phyloP scores from a whole-genome alignment of 2,113 vertebrate genomes.

The Syngnathus scovelli region DNA sequence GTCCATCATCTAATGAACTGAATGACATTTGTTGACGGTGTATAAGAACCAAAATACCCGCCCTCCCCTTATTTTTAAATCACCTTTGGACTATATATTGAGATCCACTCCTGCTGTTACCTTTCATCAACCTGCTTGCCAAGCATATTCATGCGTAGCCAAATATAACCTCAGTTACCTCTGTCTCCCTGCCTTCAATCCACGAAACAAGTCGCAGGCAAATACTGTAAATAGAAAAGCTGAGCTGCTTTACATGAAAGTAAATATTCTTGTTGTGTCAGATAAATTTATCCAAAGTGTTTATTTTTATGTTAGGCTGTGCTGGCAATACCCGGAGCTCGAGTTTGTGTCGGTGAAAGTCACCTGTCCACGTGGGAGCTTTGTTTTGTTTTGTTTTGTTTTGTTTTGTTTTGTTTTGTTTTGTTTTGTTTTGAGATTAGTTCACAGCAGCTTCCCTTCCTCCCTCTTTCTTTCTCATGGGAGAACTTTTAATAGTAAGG shows the following conservation, averaged over 20 bases:
- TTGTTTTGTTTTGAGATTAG: slow-evolving; percentile 49
- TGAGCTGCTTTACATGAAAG: slow-evolving; percentile 33
- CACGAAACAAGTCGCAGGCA: slow-evolving; percentile 10
- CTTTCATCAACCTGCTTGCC: slow-evolving; percentile 64
- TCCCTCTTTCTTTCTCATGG: slow-evolving; percentile 29
- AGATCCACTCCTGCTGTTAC: slow-evolving; percentile 55
- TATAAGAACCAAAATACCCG: slow-evolving; percentile 24
- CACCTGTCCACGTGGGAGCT: slow-evolving; percentile 11
- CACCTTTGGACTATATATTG: slow-evolving; percentile 44
- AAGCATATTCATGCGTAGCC: slow-evolving; percentile 58
- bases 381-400: slow-evolving; percentile 25
- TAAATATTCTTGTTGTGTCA: slow-evolving; percentile 38
- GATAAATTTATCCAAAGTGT: slow-evolving; percentile 26
- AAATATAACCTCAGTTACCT: slow-evolving; percentile 63
- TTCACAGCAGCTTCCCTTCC: slow-evolving; percentile 28
- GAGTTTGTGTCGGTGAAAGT: slow-evolving; percentile 16
- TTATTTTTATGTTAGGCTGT: slow-evolving; percentile 25
- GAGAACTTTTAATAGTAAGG: slow-evolving; percentile 67
- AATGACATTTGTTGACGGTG: background rate
- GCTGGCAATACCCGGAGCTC: slow-evolving; percentile 43
- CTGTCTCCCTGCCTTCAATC: slow-evolving; percentile 53
- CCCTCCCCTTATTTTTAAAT: slow-evolving; percentile 37
- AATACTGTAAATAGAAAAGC: slow-evolving; percentile 33
- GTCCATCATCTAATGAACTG: too few relatives aligned
- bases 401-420: slow-evolving; percentile 39